phyloP scores from a whole-genome alignment of 1,140 invertebrate genomes.

The Pachypeltis micranthus region DNA sequence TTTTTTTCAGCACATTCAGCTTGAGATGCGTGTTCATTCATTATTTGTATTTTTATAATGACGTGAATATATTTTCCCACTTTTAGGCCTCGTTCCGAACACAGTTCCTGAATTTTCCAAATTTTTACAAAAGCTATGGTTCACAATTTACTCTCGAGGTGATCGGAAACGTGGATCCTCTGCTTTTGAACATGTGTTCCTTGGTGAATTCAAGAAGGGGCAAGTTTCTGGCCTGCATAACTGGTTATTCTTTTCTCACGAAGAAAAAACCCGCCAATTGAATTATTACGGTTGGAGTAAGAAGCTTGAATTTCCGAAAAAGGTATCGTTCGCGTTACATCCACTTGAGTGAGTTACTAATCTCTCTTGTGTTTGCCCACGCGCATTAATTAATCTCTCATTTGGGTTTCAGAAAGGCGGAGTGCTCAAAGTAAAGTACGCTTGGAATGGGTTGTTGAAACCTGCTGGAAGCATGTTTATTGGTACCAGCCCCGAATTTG shows the following conservation, averaged over 20 bases:
- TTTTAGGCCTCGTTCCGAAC: constrained; percentile 19
- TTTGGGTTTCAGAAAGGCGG: constrained; percentile 52
- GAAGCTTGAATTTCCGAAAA: constrained; percentile 46
- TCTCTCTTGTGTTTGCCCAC: neutral
- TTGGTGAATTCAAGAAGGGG: constrained; percentile 59
- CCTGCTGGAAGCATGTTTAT: constrained; percentile 70
- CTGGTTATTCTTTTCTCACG: constrained; percentile 68
- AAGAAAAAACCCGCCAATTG: constrained; percentile 50
- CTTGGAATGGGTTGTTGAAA: constrained; percentile 60
- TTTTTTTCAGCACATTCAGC: too few relatives aligned
- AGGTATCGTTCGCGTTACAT: constrained; percentile 10
- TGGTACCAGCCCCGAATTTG: constrained; percentile 84
- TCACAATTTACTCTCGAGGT: constrained; percentile 65
- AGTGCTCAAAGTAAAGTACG: constrained; percentile 64
- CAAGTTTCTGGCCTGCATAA: constrained; percentile 73
- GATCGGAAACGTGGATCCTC: constrained; percentile 64
- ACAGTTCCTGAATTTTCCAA: constrained; percentile 46
- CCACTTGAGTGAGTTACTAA: neutral
- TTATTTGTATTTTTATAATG: constrained; percentile 3
- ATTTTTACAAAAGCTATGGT: constrained; percentile 63
- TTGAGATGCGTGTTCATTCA: neutral
- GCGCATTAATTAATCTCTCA: constrained; percentile 22
- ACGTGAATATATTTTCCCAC: too few relatives aligned
- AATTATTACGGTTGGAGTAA: constrained; percentile 68
- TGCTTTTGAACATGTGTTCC: constrained; percentile 77